Percentiles rank a stretch among this genome's conserved stretches.
Evolutionary conservation across 2,797 vertebrate genomes (phyloP).

Genomic region (Prunella strophiata): DNA sequence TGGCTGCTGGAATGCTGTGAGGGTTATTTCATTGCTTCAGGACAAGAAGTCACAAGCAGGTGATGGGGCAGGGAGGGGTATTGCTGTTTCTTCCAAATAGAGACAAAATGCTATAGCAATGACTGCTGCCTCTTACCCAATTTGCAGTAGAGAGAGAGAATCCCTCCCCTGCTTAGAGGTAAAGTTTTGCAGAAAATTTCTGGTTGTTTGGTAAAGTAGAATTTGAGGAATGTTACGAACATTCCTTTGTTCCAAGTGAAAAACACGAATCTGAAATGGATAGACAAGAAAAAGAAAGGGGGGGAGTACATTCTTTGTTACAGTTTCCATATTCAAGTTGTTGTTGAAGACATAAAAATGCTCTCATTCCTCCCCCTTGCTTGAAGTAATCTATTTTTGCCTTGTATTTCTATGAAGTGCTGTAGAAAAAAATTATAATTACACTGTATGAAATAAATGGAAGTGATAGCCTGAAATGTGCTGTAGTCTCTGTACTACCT

Average conservation of each 20-base stretch:
- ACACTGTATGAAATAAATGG: constrained; percentile 15
- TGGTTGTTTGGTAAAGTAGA: neutral
- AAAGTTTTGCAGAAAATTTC: neutral
- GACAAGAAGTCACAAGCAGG: neutral
- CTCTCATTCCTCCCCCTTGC: neutral
- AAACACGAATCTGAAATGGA: neutral
- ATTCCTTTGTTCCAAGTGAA: neutral
- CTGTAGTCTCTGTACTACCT: neutral
- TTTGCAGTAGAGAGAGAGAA: neutral
- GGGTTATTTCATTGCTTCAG: neutral
- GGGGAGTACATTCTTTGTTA: neutral
- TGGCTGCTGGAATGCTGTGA: neutral
- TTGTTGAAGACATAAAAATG: neutral
- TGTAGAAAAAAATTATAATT: constrained; percentile 33
- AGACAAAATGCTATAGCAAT: neutral
- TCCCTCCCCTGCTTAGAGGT: neutral
- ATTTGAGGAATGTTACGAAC: neutral
- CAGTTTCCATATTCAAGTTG: neutral
- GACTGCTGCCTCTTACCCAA: neutral
- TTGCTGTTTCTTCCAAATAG: neutral
- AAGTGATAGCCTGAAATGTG: neutral
- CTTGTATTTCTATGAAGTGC: constrained; percentile 11
- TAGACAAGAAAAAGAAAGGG: neutral
- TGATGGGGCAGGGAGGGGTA: neutral
- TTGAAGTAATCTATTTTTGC: constrained; percentile 19